Conservation (phyloP, 35 echinoderm and acorn worm species). For the Amphiura filiformis region DNA sequence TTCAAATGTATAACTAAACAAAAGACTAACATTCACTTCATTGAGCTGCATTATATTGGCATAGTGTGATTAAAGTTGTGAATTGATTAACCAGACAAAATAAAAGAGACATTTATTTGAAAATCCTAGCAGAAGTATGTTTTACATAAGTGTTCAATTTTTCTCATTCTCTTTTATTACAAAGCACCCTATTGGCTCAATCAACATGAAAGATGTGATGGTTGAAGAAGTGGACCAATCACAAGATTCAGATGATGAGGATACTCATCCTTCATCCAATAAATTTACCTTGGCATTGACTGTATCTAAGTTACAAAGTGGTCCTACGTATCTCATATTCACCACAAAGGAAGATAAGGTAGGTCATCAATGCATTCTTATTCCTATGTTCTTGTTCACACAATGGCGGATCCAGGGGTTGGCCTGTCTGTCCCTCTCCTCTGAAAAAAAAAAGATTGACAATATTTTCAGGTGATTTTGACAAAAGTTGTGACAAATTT, state of each 20-base stretch:
- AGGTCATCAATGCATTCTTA: neutral
- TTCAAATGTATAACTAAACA: too few species aligned
- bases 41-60: too few species aligned
- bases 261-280: conserved; percentile 24
- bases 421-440: neutral
- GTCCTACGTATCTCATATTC: conserved; percentile 60
- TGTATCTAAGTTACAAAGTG: conserved; percentile 35
- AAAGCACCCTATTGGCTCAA: conserved; percentile 50
- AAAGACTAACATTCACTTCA: too few species aligned
- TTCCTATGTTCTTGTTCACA: neutral
- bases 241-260: conserved; percentile 67
- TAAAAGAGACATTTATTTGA: too few species aligned
- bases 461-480: too few species aligned
- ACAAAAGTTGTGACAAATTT: too few species aligned
- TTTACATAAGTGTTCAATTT: too few species aligned
- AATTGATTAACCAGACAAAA: too few species aligned
- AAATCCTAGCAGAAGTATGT: too few species aligned
- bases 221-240: conserved; percentile 69
- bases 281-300: conserved; percentile 40
- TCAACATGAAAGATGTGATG: conserved; percentile 56
- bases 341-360: conserved; percentile 75
- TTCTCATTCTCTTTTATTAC: neutral
- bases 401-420: neutral
- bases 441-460: too few species aligned
- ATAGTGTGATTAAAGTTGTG: too few species aligned